Base-by-base conservation (phyloP, 2,888 invertebrate species). In the Notocelia uddmanniana region DNA sequence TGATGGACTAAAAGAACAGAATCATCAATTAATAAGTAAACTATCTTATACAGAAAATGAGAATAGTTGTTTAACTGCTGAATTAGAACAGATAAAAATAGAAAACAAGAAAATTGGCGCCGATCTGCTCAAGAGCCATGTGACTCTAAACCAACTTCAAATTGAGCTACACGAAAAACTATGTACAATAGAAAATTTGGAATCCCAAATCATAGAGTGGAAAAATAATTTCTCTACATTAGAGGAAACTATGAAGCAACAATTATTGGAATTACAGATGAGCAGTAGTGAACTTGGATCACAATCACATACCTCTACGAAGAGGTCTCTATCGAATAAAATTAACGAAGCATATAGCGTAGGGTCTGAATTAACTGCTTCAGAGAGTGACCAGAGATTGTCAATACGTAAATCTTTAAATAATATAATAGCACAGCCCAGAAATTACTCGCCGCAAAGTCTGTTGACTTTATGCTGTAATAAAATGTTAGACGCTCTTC, bases 401-500 rank as follows among this genome's bases (percentile, higher is more conserved):
- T 13, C 37, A 11, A 52, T 63, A 59, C 71, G 67, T 37, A 76
- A 76, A 60, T 75, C 64, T 15, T 10, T 75, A 34, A 59, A 64
- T 31, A 76, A 75, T 50, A 34, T 72, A 37, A 72, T 69, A 45
- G 74, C 76, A 26, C 66, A 73, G 55, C 34, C 52, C 26, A 81
- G 82, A 71, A 74, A 75, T 3, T 77, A 80, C 37, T 83, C 85
- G n/a, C 90, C 91, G 15, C 86, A 83, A 50, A 92, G 89, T 77
- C 81, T 93, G n/a, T 73, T 87, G 41, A 89, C 85, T 31, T 86
- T 92, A 73, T 89, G 90, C 74, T 90, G 85, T 74, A 85, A 88
- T 71, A 89, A 76, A 81, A 85, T 92, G 63, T 75, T 85, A 57
- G 84, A 89, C 50, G 70, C 72, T 41, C 81, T 91, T 66, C 81